Percentiles rank a stretch among this genome's conserved stretches.
Evolutionary conservation across 1,140 invertebrate species (phyloP).

Genomic region (Polypedilum pembai): DNA sequence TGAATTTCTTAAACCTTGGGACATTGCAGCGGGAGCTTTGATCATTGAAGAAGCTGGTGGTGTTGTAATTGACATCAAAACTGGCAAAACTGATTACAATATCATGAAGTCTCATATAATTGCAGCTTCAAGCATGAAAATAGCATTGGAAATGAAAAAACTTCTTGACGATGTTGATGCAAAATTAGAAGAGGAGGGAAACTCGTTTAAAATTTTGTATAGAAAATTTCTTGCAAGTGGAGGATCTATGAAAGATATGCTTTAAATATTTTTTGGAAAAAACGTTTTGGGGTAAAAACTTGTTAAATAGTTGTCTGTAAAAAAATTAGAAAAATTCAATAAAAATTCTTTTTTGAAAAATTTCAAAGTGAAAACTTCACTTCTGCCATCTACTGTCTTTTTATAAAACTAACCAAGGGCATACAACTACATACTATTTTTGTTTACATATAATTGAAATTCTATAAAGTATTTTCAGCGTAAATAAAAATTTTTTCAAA

Average conservation of each 20-base stretch:
- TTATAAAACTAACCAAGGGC: not conserved
- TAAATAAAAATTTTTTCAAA: not conserved
- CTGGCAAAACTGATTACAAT: conserved; percentile 55
- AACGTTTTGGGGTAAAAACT: too few species aligned
- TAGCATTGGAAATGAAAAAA: conserved; percentile 50
- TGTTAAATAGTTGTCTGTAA: too few species aligned
- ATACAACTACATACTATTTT: not conserved
- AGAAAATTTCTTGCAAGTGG: too few species aligned
- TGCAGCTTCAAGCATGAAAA: conserved; percentile 49
- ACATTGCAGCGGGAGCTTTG: conserved; percentile 59
- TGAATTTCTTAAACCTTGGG: conserved; percentile 61
- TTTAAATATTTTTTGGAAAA: too few species aligned
- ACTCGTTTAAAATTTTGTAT: not conserved
- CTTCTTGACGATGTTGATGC: conserved; percentile 45
- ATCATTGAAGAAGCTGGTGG: conserved; percentile 73
- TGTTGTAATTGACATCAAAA: conserved; percentile 51
- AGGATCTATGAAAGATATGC: too few species aligned
- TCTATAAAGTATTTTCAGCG: not conserved
- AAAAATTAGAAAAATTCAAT: too few species aligned
- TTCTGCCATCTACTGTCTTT: too few species aligned
- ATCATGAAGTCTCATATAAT: conserved; percentile 57
- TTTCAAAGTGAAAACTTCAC: too few species aligned
- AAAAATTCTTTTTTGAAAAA: too few species aligned
- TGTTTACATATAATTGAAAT: not conserved
- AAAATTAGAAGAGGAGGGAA: conserved; percentile 32